phyloP scores from a whole-genome alignment of 92 coral and sea anemone species.

The Phenganax stokvisi region DNA sequence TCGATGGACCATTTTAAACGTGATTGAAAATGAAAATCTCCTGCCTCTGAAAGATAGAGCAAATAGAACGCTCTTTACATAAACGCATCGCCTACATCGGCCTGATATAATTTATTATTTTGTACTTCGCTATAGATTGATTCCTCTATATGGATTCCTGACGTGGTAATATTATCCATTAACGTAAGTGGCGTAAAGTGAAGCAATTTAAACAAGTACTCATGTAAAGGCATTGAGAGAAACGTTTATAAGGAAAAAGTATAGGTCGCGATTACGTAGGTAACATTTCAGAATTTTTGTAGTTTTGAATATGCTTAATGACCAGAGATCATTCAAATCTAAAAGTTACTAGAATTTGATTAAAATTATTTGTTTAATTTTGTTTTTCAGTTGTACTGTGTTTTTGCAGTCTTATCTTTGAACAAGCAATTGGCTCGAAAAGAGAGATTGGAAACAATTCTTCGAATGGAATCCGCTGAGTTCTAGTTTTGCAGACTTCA shows the following conservation, averaged over 20 bases:
- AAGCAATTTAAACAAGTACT: background rate
- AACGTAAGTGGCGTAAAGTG: background rate
- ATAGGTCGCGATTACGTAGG: too few species aligned
- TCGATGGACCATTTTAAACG: too few species aligned
- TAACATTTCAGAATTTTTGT: too few species aligned
- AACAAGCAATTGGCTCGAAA: background rate
- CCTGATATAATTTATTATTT: background rate
- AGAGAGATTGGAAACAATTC: background rate
- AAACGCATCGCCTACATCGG: too few species aligned
- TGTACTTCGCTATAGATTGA: background rate
- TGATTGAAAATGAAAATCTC: background rate
- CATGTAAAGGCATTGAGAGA: background rate
- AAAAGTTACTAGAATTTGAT: too few species aligned
- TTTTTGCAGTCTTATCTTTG: constrained; percentile 15
- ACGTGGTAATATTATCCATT: background rate
- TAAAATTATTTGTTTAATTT: background rate
- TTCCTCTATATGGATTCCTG: constrained; percentile 28
- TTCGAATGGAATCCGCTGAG: constrained; percentile 30
- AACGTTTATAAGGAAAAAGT: too few species aligned
- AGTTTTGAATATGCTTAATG: too few species aligned
- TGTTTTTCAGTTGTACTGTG: constrained; percentile 20
- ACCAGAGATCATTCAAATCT: too few species aligned
- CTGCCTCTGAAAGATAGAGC: background rate
- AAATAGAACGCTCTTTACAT: background rate
- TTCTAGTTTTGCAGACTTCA: constrained; percentile 15